Evolutionary conservation across 1,140 invertebrate species (phyloP), one percentile per base, ranked within the genome.

Genomic region (Eupeodes corollae): DNA sequence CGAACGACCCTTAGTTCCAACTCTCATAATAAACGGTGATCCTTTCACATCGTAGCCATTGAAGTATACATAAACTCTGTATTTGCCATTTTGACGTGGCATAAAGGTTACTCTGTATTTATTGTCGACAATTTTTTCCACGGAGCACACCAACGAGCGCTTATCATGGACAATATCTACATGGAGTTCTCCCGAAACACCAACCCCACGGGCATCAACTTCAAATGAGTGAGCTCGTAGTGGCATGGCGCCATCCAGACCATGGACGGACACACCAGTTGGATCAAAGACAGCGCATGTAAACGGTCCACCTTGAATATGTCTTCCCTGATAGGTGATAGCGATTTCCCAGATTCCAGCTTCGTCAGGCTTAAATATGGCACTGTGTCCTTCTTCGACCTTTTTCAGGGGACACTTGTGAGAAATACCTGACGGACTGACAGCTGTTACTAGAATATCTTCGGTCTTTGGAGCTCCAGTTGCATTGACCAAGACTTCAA

Each of bases 231-330:
- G 89, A 54, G 74, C 89, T 65, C 73, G 84, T 68, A 80, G 57
- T 0, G 88, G 83, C 54, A 86, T 73, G 32, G 85, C 83, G 34
- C 84, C 83, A 60, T 94, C 89, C 3, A 80, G 56, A 2, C 77
- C 78, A 47, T 74, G 74, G 43, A 91, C 83, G 49, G 85, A 81
- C 13, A 96, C 83, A 13, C 88, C 86, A 51, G 89, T 83, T 1
- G 94, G 88, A 71, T 99, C 94, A 58, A 94, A 98, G 0, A 98
- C 94, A 62, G 94, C 90, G 63, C 95, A 98, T 1, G 87, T 89
- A 70, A 97, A 98, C 3, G 95, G 95, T 44, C 91, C 91, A 40
- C 93, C 94, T 69, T 90, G 85, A 55, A 98, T 97, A 64, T 97
- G 90, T 61, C 91, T 85, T 33, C 88, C 90, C 58, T 95, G 91